Conservation (phyloP, 1,140 invertebrate genomes). For the Teleogryllus occipitalis region DNA sequence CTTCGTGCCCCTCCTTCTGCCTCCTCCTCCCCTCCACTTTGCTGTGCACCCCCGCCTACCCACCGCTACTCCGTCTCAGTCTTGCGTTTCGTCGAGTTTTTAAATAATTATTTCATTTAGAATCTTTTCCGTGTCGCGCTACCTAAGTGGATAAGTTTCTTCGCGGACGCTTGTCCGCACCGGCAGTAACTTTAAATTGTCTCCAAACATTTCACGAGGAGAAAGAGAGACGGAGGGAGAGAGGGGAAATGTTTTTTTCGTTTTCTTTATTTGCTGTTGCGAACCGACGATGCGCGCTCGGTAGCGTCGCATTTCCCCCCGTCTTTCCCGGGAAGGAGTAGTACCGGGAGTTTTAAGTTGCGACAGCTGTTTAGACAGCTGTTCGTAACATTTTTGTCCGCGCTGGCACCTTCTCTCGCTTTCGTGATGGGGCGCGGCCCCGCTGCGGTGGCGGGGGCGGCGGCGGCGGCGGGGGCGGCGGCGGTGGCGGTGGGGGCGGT, state of each 20-base stretch:
- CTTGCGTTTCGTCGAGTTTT: background rate
- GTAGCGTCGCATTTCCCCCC: no score
- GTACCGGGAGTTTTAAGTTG: background rate
- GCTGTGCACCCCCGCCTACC: background rate
- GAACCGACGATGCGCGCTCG: background rate
- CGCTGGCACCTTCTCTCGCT: no score
- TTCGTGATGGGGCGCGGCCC: no score
- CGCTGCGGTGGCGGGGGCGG: no score
- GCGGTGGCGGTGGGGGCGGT: no score
- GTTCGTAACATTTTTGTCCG: background rate
- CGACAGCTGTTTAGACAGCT: background rate
- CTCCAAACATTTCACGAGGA: background rate
- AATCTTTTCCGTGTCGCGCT: background rate
- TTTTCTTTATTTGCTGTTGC: background rate
- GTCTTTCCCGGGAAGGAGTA: background rate
- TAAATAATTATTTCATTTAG: slow-evolving; percentile 2
- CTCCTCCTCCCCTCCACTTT: no score
- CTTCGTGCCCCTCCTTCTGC: no score
- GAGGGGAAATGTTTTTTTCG: background rate
- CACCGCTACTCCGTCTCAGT: background rate
- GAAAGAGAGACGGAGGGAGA: no score
- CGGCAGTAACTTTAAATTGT: background rate
- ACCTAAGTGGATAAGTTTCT: background rate
- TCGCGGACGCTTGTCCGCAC: background rate
- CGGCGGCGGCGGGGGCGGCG: no score